Evolutionary conservation across 2,888 invertebrate genomes (phyloP).

Genomic region (Entomobrya multifasciata): DNA sequence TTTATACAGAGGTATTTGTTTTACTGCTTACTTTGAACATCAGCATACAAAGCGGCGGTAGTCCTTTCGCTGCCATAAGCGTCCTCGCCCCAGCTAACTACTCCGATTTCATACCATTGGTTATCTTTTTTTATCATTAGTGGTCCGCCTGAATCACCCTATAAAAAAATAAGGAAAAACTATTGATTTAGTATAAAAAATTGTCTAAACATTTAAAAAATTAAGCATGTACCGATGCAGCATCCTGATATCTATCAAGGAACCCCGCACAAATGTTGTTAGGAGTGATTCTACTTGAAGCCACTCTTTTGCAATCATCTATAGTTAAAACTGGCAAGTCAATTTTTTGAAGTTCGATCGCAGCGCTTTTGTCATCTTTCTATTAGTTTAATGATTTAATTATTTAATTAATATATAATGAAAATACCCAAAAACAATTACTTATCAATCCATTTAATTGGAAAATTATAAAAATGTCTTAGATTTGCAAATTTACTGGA

Average conservation of each 20-base stretch:
- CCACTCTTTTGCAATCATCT: slow-evolving; percentile 2
- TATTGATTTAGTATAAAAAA: not conserved
- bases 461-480: not conserved
- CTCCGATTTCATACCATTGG: slow-evolving; percentile 45
- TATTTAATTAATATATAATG: not conserved
- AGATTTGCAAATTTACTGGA: not conserved
- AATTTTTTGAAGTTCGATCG: slow-evolving; percentile 50
- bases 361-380: not conserved
- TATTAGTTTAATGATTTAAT: too few relatives aligned
- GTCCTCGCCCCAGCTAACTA: slow-evolving; percentile 57
- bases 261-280: slow-evolving; percentile 61
- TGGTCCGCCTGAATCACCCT: slow-evolving; percentile 62
- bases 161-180: too few relatives aligned
- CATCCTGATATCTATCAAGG: slow-evolving; percentile 56
- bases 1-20: too few relatives aligned
- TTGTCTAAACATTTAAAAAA: not conserved
- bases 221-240: slow-evolving; percentile 35
- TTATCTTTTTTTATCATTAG: slow-evolving; percentile 15
- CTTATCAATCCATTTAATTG: not conserved
- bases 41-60: slow-evolving; percentile 55
- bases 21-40: slow-evolving; percentile 43
- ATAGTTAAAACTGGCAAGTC: slow-evolving; percentile 27
- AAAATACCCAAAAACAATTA: not conserved
- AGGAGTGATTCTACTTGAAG: slow-evolving; percentile 16
- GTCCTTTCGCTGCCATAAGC: not conserved